phyloP scores from a whole-genome alignment of 2,113 vertebrate species.

The Noctilio leporinus region DNA sequence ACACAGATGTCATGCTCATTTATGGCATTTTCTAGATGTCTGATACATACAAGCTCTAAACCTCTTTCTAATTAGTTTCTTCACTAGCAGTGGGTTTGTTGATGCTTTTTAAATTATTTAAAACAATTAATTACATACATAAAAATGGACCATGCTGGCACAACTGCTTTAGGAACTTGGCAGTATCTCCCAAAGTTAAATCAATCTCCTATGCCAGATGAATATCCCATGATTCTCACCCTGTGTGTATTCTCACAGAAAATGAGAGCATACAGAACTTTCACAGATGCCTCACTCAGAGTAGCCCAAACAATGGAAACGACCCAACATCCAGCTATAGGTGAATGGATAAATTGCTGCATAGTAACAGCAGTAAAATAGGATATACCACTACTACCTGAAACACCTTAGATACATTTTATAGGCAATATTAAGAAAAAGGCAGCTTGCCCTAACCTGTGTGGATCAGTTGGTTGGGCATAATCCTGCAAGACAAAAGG shows the following conservation, averaged over 20 bases:
- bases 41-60: neutral
- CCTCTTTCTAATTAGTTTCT: neutral
- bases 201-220: no score
- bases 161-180: neutral
- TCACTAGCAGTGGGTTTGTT: neutral
- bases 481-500: no score
- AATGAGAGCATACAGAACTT: neutral
- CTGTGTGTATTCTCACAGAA: neutral
- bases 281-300: neutral
- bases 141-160: neutral
- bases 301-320: neutral
- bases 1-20: neutral
- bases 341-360: neutral
- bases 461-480: no score
- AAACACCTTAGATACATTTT: neutral
- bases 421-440: neutral
- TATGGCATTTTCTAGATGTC: neutral
- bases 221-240: neutral
- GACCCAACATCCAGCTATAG: neutral
- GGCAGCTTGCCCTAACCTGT: neutral
- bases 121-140: neutral
- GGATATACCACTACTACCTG: neutral
- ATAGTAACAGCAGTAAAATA: no score
- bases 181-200: neutral
- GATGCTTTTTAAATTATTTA: neutral